A percentile compares a stretch with the other conserved stretches of the same genome.
Conservation (phyloP, 2,888 invertebrate species). For the Pseudolycoriella hygida region DNA sequence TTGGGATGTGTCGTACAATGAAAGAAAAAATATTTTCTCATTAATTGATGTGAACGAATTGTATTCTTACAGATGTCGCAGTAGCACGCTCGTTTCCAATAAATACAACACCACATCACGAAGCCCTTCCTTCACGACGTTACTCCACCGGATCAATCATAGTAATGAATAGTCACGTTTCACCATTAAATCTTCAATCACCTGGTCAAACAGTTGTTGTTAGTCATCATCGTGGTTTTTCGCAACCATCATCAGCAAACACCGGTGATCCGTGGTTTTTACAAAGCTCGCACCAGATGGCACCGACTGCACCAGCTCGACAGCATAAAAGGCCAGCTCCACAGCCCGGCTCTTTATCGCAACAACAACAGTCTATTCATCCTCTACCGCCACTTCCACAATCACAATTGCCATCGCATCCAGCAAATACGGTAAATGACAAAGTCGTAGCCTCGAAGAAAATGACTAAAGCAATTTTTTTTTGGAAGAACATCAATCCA, state of each 20-base stretch:
- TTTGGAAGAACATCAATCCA: conserved; percentile 19
- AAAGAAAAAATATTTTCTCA: too few species aligned
- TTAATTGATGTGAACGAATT: too few species aligned
- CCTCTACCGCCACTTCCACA: conserved; percentile 20
- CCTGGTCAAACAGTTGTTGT: conserved; percentile 29
- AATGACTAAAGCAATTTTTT: background rate
- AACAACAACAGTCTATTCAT: conserved; percentile 18
- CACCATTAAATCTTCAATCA: conserved; percentile 21
- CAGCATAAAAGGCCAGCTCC: conserved; percentile 31
- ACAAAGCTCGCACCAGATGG: conserved; percentile 30
- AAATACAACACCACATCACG: too few species aligned
- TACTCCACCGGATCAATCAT: conserved; percentile 7
- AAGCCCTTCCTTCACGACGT: too few species aligned
- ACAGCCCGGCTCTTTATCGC: conserved; percentile 18
- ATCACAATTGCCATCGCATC: conserved; percentile 6
- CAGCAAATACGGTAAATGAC: background rate
- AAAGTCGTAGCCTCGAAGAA: background rate
- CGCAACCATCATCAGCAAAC: conserved; percentile 25
- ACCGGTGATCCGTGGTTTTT: conserved; percentile 29
- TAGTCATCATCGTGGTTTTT: conserved; percentile 30
- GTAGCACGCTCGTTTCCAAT: too few species aligned
- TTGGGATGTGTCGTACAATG: too few species aligned
- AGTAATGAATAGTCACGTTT: conserved; percentile 30
- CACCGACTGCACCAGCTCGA: conserved; percentile 30
- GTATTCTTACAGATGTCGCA: too few species aligned